Conservation (phyloP, 2,113 vertebrate genomes). For the Eulemur macaco region DNA sequence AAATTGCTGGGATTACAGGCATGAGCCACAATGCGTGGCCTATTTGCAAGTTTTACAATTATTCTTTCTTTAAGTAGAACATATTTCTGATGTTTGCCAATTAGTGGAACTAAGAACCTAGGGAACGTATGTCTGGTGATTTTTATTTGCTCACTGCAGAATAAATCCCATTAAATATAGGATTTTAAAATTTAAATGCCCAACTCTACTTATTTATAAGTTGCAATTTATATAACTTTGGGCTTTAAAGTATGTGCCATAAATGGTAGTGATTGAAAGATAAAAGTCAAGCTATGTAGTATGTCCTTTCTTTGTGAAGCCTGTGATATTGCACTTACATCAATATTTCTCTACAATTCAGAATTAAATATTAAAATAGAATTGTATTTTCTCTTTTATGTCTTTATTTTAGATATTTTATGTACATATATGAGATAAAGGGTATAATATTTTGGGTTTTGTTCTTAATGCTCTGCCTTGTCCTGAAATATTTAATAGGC, state of each 20-base stretch:
- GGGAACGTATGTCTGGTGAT: background rate
- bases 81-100: background rate
- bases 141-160: background rate
- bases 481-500: background rate
- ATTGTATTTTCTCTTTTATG: background rate
- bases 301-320: background rate
- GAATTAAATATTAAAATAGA: slow-evolving; percentile 10
- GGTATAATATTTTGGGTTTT: background rate
- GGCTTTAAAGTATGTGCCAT: background rate
- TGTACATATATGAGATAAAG: background rate
- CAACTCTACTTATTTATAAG: background rate
- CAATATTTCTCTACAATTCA: background rate
- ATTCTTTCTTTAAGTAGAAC: background rate
- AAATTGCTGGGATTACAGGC: no score
- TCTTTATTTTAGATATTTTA: background rate
- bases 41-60: background rate
- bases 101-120: background rate
- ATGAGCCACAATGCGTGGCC: no score
- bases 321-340: background rate
- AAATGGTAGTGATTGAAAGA: background rate
- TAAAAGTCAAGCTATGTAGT: background rate
- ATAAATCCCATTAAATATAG: background rate
- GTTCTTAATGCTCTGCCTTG: background rate
- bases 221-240: background rate
- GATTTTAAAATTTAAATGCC: background rate